Evolutionary conservation across 2,888 invertebrate genomes (phyloP).

Genomic region (Tetranychus truncatus): DNA sequence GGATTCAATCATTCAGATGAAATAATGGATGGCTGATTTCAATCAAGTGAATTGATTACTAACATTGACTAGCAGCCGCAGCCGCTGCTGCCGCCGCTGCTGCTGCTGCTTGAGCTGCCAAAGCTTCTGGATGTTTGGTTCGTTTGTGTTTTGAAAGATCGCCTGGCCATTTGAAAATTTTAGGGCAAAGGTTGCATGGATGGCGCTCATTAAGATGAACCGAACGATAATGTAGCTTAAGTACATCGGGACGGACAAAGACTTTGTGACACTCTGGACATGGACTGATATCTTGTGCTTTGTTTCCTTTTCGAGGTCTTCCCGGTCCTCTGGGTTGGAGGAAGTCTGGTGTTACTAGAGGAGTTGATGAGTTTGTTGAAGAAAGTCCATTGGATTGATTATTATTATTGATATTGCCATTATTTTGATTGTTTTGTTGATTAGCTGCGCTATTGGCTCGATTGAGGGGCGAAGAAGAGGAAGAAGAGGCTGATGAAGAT

Average conservation of each 20-base stretch:
- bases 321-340: conserved; percentile 14
- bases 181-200: conserved; percentile 12
- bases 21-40: not conserved
- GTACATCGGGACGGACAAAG: conserved; percentile 15
- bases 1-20: no score
- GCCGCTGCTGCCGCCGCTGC: not conserved
- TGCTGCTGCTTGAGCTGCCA: conserved; percentile 3
- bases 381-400: not conserved
- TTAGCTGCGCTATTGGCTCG: not conserved
- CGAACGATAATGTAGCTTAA: conserved; percentile 13
- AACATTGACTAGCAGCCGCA: not conserved
- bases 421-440: not conserved
- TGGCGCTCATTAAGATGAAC: conserved; percentile 15
- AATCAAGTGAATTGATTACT: not conserved
- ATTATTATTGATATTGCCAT: not conserved
- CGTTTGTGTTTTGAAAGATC: conserved; percentile 14
- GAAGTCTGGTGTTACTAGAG: conserved; percentile 11
- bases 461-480: not conserved
- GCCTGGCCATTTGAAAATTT: conserved; percentile 16
- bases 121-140: not conserved
- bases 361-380: not conserved
- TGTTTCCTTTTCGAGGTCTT: conserved; percentile 15
- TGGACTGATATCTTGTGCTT: conserved; percentile 11
- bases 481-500: not conserved
- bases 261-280: conserved; percentile 15